Base-by-base conservation (phyloP, 2,797 vertebrate genomes). In the Brotogeris chrysoptera region DNA sequence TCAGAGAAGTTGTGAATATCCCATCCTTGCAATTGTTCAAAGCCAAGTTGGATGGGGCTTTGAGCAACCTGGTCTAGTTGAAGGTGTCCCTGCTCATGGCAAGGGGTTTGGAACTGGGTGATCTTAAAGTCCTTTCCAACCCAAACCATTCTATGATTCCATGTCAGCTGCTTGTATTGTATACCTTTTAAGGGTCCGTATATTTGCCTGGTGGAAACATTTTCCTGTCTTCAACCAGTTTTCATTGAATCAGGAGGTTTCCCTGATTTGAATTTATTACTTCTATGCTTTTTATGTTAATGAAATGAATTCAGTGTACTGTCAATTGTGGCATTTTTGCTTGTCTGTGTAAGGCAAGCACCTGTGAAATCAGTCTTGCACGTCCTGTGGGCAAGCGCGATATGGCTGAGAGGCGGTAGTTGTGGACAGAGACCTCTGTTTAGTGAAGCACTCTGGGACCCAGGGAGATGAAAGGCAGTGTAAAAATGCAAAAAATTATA, bases 301-400 rank as follows among this genome's bases (percentile, higher is more conserved):
- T 78, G 6, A 78, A 60, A 46, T 80, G 34, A 49, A 60, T 53
- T 68, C 23, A 20, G 4, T 16, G 1, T 21, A 24, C 16, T 71
- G 32, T 63, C 30, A 55, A 9, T 2, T 3, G 53, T 63, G 39
- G 6, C 25, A 16, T 59, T 92, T 90, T 90, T 81, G 34, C 16
- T 49, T 47, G 13, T 34, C 14, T 73, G 52, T 41, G 8, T 39
- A 41, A 80, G 25, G 21, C 30, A 60, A 92, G 34, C 20, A 41
- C 21, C n/a, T 60, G 59, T 9, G 4, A 61, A 86, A 21, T 53
- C 0, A 0, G 7, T 60, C 3, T 70, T 0, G 0, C 38, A n/a
- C 0, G 0, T 69, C 13, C 30, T 79, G 25, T 0, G 3, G 80
- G 6, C 30, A 57, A 43, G 47, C 10, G 15, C 32, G 66, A 32